A percentile compares a stretch with the other conserved stretches of the same genome.
Evolutionary conservation across 2,113 vertebrate genomes (phyloP).

Genomic region (Pipa parva): DNA sequence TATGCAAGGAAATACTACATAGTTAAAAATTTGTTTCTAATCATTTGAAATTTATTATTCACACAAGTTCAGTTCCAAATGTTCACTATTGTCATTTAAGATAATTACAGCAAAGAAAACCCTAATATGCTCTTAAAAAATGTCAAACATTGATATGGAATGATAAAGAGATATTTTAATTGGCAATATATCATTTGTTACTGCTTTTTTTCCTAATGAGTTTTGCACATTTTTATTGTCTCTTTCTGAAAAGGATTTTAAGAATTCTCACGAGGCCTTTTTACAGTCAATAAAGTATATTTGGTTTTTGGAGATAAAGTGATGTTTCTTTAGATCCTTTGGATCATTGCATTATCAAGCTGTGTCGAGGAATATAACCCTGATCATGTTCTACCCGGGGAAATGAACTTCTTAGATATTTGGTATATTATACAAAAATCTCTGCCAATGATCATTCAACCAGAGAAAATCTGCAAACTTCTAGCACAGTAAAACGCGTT

Average conservation of each 20-base stretch:
- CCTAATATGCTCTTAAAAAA: constrained; percentile 29
- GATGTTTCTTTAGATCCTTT: constrained; percentile 16
- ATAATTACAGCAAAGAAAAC: constrained; percentile 42
- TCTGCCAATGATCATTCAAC: not conserved
- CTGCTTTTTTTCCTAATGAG: constrained; percentile 29
- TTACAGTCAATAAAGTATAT: constrained; percentile 35
- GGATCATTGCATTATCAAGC: not conserved
- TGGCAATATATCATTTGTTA: constrained; percentile 13
- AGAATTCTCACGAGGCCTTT: constrained; percentile 35
- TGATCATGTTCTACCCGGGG: not conserved
- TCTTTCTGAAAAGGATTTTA: constrained; percentile 11
- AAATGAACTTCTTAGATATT: not conserved
- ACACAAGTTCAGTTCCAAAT: constrained; percentile 29
- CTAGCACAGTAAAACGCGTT: not conserved
- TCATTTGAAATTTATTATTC: constrained; percentile 48
- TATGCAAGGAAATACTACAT: too few species aligned
- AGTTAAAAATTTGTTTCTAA: not conserved
- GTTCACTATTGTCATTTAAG: constrained; percentile 43
- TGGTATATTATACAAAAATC: not conserved
- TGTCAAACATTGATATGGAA: constrained; percentile 32
- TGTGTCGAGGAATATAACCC: constrained; percentile 4
- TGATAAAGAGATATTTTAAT: constrained; percentile 39
- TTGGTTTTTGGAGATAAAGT: constrained; percentile 29
- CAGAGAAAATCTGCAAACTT: not conserved
- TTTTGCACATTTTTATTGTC: not conserved